Conservation (phyloP, 1,140 invertebrate genomes). For the Caenorhabditis latens region DNA sequence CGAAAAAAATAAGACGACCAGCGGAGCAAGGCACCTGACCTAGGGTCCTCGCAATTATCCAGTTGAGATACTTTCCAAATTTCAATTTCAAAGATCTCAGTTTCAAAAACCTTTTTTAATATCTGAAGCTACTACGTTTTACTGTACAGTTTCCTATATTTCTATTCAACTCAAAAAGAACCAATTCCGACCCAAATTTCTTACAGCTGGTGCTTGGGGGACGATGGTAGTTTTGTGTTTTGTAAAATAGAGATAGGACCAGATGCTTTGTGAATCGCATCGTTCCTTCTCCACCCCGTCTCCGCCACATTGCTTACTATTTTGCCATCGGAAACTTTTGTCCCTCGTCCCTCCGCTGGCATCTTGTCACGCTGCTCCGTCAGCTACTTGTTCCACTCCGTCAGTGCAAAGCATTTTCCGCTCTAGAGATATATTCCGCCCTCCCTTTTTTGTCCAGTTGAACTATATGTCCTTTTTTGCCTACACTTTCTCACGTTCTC, state of each 20-base stretch:
- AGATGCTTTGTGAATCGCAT: constrained; percentile 36
- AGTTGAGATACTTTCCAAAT: background rate
- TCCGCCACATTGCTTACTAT: constrained; percentile 47
- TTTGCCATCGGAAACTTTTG: constrained; percentile 52
- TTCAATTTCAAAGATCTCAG: background rate
- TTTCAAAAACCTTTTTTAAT: background rate
- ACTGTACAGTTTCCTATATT: background rate
- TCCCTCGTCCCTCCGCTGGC: constrained; percentile 39
- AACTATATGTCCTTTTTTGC: constrained; percentile 47
- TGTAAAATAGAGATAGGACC: constrained; percentile 22
- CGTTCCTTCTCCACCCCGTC: background rate
- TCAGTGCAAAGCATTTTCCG: constrained; percentile 15
- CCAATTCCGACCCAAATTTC: background rate
- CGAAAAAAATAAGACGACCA: constrained; percentile 44
- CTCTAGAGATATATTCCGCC: background rate
- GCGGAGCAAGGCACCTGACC: constrained; percentile 44
- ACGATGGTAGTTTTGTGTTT: constrained; percentile 42
- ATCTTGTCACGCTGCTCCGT: constrained; percentile 29
- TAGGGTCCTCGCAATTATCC: background rate
- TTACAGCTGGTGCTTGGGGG: background rate
- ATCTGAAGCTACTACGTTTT: background rate
- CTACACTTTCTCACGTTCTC: background rate
- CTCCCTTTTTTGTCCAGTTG: constrained; percentile 1
- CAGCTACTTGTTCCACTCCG: constrained; percentile 44
- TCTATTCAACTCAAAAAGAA: no score